Percentiles rank a stretch among this genome's conserved stretches.
phyloP scores from a whole-genome alignment of 2,113 vertebrate species.

The Semnornis frantzii region DNA sequence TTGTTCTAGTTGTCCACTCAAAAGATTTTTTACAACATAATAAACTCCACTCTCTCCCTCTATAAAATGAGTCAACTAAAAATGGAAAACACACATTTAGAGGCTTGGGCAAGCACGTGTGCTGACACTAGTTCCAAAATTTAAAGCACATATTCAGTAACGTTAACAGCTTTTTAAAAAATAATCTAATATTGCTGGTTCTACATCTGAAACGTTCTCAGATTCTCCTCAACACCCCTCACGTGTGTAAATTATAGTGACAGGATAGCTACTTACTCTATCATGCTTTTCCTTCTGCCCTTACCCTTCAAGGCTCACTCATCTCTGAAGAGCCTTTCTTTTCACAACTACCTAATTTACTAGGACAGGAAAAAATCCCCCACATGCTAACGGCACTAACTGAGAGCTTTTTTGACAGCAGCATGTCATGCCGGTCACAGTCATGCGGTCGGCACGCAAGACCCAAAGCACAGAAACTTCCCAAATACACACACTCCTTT shows the following conservation, averaged over 20 bases:
- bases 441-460: background rate
- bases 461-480: background rate
- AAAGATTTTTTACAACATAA: background rate
- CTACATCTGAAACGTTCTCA: background rate
- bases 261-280: background rate
- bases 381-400: background rate
- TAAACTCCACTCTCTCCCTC: background rate
- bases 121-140: background rate
- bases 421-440: background rate
- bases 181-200: background rate
- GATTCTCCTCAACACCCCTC: background rate
- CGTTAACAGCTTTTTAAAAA: background rate
- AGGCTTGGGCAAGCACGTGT: background rate
- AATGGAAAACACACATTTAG: background rate
- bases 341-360: background rate
- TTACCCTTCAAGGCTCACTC: background rate
- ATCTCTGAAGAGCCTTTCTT: background rate
- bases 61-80: background rate
- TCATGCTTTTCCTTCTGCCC: background rate
- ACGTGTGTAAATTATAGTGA: background rate
- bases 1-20: background rate
- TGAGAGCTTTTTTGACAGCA: background rate
- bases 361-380: background rate
- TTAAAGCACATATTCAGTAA: background rate
- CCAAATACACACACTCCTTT: background rate